Base-by-base conservation (phyloP, 2,113 vertebrate genomes). In the Okapia johnstoni region DNA sequence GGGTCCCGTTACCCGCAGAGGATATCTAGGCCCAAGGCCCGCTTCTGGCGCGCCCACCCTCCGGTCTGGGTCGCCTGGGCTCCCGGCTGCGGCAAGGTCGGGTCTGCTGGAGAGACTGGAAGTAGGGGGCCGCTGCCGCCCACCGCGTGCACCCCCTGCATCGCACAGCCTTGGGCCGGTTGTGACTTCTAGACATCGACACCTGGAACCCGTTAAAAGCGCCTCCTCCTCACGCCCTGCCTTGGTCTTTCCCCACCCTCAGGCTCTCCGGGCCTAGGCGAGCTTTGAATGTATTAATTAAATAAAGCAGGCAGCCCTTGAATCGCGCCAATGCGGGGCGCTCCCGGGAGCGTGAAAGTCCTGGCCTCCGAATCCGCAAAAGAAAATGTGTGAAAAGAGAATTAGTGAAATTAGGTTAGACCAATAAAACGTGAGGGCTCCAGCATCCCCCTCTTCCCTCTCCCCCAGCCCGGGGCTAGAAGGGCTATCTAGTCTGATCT, bases 371-470 rank as follows among this genome's bases (percentile, higher is more conserved):
- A 3, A 3, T 92, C 93, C 54, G 58, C 14, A 0, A 98, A 98
- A 98, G 94, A 98, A 94, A 93, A 99, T 15, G 98, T 99, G 99
- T 99, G 99, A 99, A 99, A 99, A 98, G 98, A 98, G 98, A 99
- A 99, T 99, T 99, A 99, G 98, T 98, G 98, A 99, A 99, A 99
- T 99, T 99, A 99, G 99, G 98, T 99, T 99, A 99, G 98, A 96
- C 98, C 98, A 98, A 99, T 99, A 99, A 99, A 98, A 98, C 85
- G 81, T 79, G 93, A 93, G 30, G 98, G 97, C 92, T 96, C 97
- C 94, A 43, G 7, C 94, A 57, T 25, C 8, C 43, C 52, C 70
- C 95, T 61, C 46, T 26, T n/a, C 80, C 48, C 61, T 63, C 9
- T 96, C 93, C 92, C 90, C 86, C 92, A 96, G 98, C 98, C 98